Evolutionary conservation across 2,888 invertebrate genomes (phyloP).

Genomic region (Caenorhabditis sp.): DNA sequence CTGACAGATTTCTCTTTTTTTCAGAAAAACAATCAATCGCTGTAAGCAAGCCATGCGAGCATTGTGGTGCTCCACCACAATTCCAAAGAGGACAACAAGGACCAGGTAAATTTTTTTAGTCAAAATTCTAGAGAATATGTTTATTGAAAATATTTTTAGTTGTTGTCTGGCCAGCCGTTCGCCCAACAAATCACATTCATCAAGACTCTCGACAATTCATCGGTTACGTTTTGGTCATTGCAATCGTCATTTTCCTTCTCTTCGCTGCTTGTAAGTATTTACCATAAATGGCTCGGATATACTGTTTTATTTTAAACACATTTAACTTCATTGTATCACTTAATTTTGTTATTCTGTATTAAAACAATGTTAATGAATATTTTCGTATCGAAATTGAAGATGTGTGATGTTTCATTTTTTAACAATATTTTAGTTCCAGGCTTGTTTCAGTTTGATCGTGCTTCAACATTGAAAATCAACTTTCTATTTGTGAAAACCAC

Average conservation of each 20-base stretch:
- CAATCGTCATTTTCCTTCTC: constrained; percentile 52
- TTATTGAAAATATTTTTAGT: constrained; percentile 14
- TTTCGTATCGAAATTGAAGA: too few species aligned
- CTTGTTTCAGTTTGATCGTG: too few species aligned
- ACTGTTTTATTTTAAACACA: background rate
- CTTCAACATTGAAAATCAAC: too few species aligned
- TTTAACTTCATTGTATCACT: background rate
- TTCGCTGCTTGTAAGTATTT: constrained; percentile 57
- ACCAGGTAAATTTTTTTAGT: background rate
- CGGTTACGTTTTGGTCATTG: constrained; percentile 53
- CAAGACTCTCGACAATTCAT: constrained; percentile 53
- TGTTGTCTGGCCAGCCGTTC: constrained; percentile 53
- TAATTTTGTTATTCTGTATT: background rate
- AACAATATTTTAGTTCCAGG: too few species aligned
- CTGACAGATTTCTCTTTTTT: background rate
- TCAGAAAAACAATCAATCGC: constrained; percentile 14
- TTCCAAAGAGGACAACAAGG: constrained; percentile 1
- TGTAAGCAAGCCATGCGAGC: constrained; percentile 30
- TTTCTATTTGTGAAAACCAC: too few species aligned
- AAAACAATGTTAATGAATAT: too few species aligned
- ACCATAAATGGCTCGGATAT: constrained; percentile 17
- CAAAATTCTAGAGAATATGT: background rate
- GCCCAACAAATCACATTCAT: constrained; percentile 49
- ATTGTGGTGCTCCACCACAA: constrained; percentile 35
- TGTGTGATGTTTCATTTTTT: too few species aligned